Evolutionary conservation across 2,888 invertebrate species (phyloP), one percentile per base, ranked within the genome.

Genomic region (Amiota minor): DNA sequence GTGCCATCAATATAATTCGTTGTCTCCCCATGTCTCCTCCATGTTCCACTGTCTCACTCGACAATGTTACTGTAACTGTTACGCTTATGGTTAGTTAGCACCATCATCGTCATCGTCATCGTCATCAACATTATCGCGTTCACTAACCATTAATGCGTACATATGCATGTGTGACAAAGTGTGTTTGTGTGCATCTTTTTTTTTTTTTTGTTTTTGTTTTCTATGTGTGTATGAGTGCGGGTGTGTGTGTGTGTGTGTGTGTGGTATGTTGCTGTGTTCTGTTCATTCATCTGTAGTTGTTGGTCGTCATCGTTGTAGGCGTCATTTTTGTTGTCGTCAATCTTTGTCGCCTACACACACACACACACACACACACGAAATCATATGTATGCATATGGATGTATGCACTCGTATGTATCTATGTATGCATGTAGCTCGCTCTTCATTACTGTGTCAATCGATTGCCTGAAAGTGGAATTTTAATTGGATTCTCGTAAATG

Each of bases 401-500:
- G n/a, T n/a, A 53, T n/a, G n/a, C 53, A 53, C 53, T 53, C 53
- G 12, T 10, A n/a, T n/a, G 53, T n/a, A 53, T 6, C 9, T 12
- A n/a, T 53, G 12, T 10, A 35, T 35, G 18, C 59, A 23, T 8
- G 10, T 2, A 11, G 20, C 35, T 50, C 50, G 23, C 50, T 53
- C 67, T 68, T 68, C 67, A 53, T 68, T 50, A 68, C 67, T 68
- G 49, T 68, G 67, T 68, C 67, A 68, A 68, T 68, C 67, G 67
- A 68, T 68, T 68, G 67, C 35, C 50, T 68, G 67, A 68, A 68
- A 68, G 67, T 68, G 67, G 67, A 68, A 68, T 53, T 68, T 68
- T 68, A 68, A 68, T 68, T 68, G 67, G 67, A 68, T 68, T 68
- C 53, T 68, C 46, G 53, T 68, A 68, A 68, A 68, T 53, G 50